phyloP scores from a whole-genome alignment of 2,113 vertebrate genomes.

The Pandion haliaetus region DNA sequence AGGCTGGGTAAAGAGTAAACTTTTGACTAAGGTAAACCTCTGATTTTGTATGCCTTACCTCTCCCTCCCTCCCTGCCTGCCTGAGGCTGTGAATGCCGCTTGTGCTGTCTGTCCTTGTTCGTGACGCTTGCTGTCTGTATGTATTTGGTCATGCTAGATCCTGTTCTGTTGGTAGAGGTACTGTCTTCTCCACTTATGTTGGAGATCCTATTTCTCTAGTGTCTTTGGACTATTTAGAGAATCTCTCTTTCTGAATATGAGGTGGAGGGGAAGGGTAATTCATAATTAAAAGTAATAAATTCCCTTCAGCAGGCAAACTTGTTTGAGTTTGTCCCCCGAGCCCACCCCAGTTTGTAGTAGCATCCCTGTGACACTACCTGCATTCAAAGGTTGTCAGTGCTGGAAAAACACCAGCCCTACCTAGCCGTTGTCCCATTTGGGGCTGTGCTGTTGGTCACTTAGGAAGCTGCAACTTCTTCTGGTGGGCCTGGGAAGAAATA shows the following conservation, averaged over 20 bases:
- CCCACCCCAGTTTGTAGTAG: not conserved
- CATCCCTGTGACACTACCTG: not conserved
- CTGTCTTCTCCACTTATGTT: accelerated
- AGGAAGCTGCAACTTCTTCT: not conserved
- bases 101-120: not conserved
- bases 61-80: not conserved
- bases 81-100: not conserved
- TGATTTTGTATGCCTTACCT: not conserved
- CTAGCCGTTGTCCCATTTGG: not conserved
- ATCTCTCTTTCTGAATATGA: not conserved
- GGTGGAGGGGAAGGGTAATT: not conserved
- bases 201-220: not conserved
- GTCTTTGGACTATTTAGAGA: not conserved
- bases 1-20: not conserved
- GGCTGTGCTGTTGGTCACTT: not conserved
- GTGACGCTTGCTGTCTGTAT: accelerated
- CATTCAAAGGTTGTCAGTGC: not conserved
- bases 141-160: not conserved
- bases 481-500: not conserved
- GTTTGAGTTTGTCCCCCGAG: not conserved
- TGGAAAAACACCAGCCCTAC: not conserved
- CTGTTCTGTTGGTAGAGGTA: not conserved
- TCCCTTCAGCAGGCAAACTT: not conserved
- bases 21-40: not conserved
- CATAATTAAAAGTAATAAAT: not conserved